These are phyloP conservation scores for Rhinopithecus roxellana DNA, from an alignment of 2,113 vertebrate species.

Conservation along the genomic window DNA sequence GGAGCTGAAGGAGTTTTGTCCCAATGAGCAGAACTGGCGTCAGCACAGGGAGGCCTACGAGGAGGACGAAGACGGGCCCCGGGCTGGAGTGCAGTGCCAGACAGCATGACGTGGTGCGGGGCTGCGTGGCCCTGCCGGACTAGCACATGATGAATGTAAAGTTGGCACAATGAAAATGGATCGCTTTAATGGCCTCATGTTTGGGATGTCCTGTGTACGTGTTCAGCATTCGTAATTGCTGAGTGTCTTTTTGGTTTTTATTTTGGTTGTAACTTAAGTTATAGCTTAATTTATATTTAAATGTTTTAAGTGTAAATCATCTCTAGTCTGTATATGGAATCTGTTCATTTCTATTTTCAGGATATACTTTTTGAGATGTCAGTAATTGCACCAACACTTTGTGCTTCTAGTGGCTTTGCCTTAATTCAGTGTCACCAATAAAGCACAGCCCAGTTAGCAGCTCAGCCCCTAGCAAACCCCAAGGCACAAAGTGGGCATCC, in stretches of 20 bases:
- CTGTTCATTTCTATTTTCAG: slow-evolving; percentile 31
- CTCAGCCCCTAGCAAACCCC: neutral
- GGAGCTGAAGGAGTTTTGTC: slow-evolving; percentile 90
- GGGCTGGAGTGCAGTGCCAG: slow-evolving; percentile 93
- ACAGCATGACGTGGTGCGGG: slow-evolving; percentile 82
- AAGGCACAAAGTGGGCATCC: neutral
- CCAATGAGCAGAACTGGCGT: slow-evolving; percentile 82
- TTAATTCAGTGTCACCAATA: neutral
- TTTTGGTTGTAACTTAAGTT: slow-evolving; percentile 78
- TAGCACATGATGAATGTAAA: slow-evolving; percentile 60
- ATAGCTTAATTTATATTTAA: slow-evolving; percentile 80
- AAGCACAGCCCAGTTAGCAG: neutral
- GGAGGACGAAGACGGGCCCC: slow-evolving; percentile 89
- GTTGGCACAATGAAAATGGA: slow-evolving; percentile 82
- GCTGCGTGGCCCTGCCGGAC: slow-evolving; percentile 10
- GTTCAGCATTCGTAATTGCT: slow-evolving; percentile 80
- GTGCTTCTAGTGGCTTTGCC: slow-evolving; percentile 22
- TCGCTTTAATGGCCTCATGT: slow-evolving; percentile 76
- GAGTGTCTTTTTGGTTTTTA: slow-evolving; percentile 64
- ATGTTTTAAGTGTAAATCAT: slow-evolving; percentile 67
- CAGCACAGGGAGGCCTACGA: slow-evolving; percentile 89
- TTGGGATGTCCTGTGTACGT: slow-evolving; percentile 73
- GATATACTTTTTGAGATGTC: slow-evolving; percentile 60
- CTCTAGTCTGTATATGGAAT: slow-evolving; percentile 48
- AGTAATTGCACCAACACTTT: neutral